Percentiles rank a stretch among this genome's conserved stretches.
Conservation (phyloP, 1,140 invertebrate genomes). For the Oedothorax gibbosus region DNA sequence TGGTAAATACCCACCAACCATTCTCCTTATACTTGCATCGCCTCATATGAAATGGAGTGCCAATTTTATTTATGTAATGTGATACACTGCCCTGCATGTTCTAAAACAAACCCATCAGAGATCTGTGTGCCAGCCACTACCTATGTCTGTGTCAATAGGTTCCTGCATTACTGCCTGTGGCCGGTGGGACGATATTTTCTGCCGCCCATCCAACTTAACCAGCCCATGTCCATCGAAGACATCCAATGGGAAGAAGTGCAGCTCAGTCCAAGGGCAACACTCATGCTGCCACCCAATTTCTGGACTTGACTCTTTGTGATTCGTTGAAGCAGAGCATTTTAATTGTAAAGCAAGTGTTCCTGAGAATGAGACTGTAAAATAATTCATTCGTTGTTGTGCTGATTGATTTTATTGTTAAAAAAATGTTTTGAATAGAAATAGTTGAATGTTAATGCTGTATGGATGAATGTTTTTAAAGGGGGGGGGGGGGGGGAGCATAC, state of each 20-base stretch:
- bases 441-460: no score
- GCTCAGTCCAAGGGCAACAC: conserved; percentile 40
- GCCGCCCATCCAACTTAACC: neutral
- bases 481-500: no score
- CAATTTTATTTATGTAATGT: conserved; percentile 40
- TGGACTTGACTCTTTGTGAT: conserved; percentile 24
- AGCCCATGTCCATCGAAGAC: neutral
- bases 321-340: no score
- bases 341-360: no score
- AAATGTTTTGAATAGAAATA: no score
- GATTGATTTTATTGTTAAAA: no score
- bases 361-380: no score
- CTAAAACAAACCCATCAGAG: conserved; percentile 3
- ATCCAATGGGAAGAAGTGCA: conserved; percentile 49
- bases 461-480: no score
- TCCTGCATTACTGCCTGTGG: conserved; percentile 60
- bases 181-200: conserved; percentile 50
- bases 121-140: conserved; percentile 54
- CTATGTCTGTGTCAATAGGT: conserved; percentile 55
- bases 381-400: no score
- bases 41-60: conserved; percentile 16
- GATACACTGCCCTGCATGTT: conserved; percentile 32
- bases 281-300: conserved; percentile 56
- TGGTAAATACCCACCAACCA: neutral
- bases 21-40: neutral